phyloP scores from a whole-genome alignment of 2,888 invertebrate genomes.

The Melinaea marsaeus region DNA sequence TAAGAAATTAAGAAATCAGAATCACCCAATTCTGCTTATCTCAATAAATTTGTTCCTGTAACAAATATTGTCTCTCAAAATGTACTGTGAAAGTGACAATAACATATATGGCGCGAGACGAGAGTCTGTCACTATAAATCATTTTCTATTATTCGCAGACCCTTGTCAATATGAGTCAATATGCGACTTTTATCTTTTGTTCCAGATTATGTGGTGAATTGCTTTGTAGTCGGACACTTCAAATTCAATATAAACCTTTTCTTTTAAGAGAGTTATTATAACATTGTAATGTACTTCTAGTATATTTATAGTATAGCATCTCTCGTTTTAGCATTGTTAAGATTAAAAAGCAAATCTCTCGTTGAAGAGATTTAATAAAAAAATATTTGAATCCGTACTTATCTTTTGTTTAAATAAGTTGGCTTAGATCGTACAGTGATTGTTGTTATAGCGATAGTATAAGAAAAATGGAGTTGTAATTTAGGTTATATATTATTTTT shows the following conservation, averaged over 20 bases:
- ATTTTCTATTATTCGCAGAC: constrained; percentile 44
- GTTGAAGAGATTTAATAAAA: too few relatives aligned
- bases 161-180: constrained; percentile 41
- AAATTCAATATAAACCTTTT: constrained; percentile 5
- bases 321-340: too few relatives aligned
- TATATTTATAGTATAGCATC: too few relatives aligned
- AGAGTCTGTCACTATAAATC: constrained; percentile 37
- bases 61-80: too few relatives aligned
- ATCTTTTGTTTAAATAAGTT: too few relatives aligned
- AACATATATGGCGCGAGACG: constrained; percentile 3
- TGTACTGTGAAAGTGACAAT: background rate
- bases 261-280: background rate
- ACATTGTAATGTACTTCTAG: too few relatives aligned
- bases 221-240: constrained; percentile 19
- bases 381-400: too few relatives aligned
- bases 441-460: too few relatives aligned
- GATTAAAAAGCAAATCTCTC: too few relatives aligned
- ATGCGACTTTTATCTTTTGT: constrained; percentile 36
- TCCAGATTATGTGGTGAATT: constrained; percentile 31
- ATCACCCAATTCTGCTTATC: background rate
- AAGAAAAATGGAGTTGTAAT: too few relatives aligned
- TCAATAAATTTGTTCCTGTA: constrained; percentile 3
- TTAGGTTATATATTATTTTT: too few relatives aligned
- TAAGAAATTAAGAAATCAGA: background rate
- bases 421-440: too few relatives aligned